Percentiles rank a stretch among this genome's conserved stretches.
These are phyloP conservation scores for Gephyroberyx darwinii DNA, from an alignment of 2,797 vertebrate species.

Conservation along the genomic window DNA sequence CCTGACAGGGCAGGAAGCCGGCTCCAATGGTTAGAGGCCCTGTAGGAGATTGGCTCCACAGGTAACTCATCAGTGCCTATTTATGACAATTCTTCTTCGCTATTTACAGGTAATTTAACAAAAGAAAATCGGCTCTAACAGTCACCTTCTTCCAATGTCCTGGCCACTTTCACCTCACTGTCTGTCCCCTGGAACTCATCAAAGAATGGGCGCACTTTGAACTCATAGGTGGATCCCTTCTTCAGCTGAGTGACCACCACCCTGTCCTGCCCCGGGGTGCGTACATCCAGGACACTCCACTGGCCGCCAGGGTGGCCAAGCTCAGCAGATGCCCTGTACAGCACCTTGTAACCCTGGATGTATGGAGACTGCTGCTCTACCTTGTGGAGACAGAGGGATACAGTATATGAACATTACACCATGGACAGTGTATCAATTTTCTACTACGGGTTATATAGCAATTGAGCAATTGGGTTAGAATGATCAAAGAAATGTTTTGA, in stretches of 20 bases:
- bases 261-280: constrained; percentile 86
- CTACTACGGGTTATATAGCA: not conserved
- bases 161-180: constrained; percentile 95
- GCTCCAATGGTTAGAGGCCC: not conserved
- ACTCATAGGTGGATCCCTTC: constrained; percentile 95
- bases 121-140: not conserved
- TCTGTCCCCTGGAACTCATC: constrained; percentile 98
- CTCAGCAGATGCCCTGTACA: constrained; percentile 86
- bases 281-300: constrained; percentile 93
- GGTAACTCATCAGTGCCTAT: too few relatives aligned
- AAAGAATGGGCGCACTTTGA: constrained; percentile 98
- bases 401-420: not conserved
- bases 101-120: constrained; percentile 12
- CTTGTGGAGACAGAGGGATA: constrained; percentile 69
- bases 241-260: constrained; percentile 89
- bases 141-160: constrained; percentile 95
- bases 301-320: constrained; percentile 85
- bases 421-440: not conserved
- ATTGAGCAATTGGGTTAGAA: not conserved
- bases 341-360: constrained; percentile 96
- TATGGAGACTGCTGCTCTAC: constrained; percentile 96
- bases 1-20: not conserved
- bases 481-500: not conserved
- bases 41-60: not conserved
- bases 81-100: not conserved